These are phyloP conservation scores for Lutraria lutraria DNA, from an alignment of 2,888 invertebrate species.

Conservation along the genomic window DNA sequence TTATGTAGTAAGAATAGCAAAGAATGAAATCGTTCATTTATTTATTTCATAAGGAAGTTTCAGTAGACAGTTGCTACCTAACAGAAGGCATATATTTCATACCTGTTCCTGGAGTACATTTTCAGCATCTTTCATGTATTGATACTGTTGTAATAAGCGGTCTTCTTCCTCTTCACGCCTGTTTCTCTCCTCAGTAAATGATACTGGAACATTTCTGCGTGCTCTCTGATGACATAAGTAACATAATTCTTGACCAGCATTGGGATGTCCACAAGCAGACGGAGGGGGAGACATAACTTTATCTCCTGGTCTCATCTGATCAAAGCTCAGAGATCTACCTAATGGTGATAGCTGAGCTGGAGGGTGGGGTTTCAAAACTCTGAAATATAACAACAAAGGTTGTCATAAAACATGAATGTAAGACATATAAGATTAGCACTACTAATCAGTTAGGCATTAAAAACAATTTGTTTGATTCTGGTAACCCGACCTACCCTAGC, in stretches of 20 bases:
- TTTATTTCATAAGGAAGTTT: background rate
- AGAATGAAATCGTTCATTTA: too few species aligned
- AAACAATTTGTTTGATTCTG: too few species aligned
- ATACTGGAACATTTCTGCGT: conserved; percentile 85
- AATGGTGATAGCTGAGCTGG: conserved; percentile 75
- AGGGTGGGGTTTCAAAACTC: conserved; percentile 62
- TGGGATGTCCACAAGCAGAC: conserved; percentile 84
- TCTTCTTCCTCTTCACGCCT: conserved; percentile 85
- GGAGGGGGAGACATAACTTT: conserved; percentile 66
- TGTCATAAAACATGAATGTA: background rate
- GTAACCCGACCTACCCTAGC: too few species aligned
- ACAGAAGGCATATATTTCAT: background rate
- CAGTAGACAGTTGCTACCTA: background rate
- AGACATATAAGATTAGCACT: too few species aligned
- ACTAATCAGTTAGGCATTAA: too few species aligned
- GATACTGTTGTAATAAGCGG: conserved; percentile 85
- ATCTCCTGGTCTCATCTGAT: conserved; percentile 69
- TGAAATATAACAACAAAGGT: conserved; percentile 37
- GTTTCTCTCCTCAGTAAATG: conserved; percentile 84
- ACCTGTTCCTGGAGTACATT: conserved; percentile 84
- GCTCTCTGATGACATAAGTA: conserved; percentile 87
- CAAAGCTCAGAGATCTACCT: conserved; percentile 77
- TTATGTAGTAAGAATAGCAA: too few species aligned
- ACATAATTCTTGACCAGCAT: conserved; percentile 87
- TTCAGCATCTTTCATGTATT: conserved; percentile 86